Evolutionary conservation across 1,140 invertebrate species (phyloP).

Genomic region (Stenopsyche tienmushanensis): DNA sequence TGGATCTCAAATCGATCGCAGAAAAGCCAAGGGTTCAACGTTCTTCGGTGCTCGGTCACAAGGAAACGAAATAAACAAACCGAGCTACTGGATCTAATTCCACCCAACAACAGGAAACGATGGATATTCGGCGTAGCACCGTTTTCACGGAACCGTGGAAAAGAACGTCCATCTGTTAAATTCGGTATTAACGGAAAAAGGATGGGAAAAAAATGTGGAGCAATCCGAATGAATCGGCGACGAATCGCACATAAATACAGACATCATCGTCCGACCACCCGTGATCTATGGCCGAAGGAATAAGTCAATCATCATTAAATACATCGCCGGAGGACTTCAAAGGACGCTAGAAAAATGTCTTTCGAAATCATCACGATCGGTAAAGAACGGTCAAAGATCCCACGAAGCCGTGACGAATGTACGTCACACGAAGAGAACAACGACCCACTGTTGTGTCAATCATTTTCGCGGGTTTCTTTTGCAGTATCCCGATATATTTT

Average conservation of each 20-base stretch:
- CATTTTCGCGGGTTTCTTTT: no score
- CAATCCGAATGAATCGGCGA: background rate
- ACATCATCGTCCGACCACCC: no score
- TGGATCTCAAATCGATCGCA: background rate
- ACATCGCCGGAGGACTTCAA: no score
- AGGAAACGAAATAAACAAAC: slow-evolving; percentile 17
- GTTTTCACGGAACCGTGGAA: background rate
- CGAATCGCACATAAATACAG: background rate
- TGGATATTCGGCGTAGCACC: slow-evolving; percentile 20
- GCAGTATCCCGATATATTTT: no score
- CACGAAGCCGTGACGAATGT: no score
- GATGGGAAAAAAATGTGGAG: slow-evolving; percentile 6
- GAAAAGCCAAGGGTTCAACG: background rate
- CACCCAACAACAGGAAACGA: slow-evolving; percentile 9
- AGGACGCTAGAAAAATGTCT: no score
- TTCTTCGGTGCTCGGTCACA: background rate
- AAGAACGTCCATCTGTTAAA: background rate
- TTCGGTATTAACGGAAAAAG: background rate
- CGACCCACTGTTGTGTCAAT: no score
- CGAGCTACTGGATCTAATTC: slow-evolving; percentile 13
- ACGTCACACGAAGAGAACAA: no score
- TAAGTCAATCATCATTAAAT: no score
- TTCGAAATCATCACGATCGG: no score
- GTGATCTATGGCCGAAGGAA: no score
- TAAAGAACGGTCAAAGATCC: no score